These are phyloP conservation scores for Clostera curtula DNA, from an alignment of 2,888 invertebrate genomes.

Conservation along the genomic window DNA sequence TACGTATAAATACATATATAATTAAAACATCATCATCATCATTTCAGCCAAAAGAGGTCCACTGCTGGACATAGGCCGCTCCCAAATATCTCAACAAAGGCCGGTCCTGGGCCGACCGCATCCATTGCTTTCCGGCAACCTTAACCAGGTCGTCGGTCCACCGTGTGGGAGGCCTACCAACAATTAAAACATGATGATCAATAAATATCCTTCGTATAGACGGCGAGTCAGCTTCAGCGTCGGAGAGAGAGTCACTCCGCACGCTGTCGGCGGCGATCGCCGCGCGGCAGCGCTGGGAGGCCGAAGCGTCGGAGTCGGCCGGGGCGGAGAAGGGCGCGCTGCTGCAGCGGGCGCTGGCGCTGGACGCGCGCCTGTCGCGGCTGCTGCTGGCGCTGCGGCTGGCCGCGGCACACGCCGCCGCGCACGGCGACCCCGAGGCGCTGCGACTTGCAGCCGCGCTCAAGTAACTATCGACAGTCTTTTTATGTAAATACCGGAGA, in stretches of 20 bases:
- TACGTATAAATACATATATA: too few species aligned
- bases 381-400: constrained; percentile 68
- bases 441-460: constrained; percentile 49
- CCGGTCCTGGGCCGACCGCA: too few species aligned
- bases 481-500: too few species aligned
- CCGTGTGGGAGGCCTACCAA: too few species aligned
- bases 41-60: too few species aligned
- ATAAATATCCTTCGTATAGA: too few species aligned
- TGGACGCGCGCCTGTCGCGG: constrained; percentile 53
- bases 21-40: too few species aligned
- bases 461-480: constrained; percentile 68
- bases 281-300: constrained; percentile 80
- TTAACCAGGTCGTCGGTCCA: too few species aligned
- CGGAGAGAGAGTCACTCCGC: constrained; percentile 81
- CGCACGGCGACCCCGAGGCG: constrained; percentile 75
- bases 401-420: constrained; percentile 79
- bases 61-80: too few species aligned
- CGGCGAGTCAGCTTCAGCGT: constrained; percentile 45
- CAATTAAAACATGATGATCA: too few species aligned
- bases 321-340: constrained; percentile 64
- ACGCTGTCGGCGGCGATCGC: constrained; percentile 86
- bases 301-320: constrained; percentile 45
- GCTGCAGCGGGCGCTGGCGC: constrained; percentile 78
- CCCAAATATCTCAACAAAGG: too few species aligned
- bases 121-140: too few species aligned